phyloP scores from a whole-genome alignment of 2,888 invertebrate genomes.

The Hyposoter didymator region DNA sequence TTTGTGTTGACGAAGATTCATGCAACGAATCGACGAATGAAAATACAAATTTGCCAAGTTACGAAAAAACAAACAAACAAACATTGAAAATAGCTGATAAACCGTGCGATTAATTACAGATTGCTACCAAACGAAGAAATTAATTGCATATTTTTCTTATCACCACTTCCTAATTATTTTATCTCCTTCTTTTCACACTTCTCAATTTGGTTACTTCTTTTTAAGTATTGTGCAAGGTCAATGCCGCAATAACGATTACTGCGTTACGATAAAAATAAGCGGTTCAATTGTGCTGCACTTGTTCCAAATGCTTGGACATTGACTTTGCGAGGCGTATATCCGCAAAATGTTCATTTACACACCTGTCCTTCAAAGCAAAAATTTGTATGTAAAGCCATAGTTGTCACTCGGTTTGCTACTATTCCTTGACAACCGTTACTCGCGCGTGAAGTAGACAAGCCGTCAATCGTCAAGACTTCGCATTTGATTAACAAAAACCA shows the following conservation, averaged over 20 bases:
- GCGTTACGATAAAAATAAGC: not conserved
- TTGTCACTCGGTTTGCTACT: not conserved
- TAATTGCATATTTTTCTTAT: not conserved
- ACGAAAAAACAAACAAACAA: not conserved
- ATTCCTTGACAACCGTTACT: not conserved
- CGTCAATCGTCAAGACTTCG: slow-evolving; percentile 8
- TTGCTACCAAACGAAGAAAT: not conserved
- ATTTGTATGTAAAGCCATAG: slow-evolving; percentile 25
- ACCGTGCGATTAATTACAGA: not conserved
- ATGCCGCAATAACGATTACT: not conserved
- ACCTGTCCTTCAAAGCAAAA: not conserved
- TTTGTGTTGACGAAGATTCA: not conserved
- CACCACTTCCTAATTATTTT: not conserved
- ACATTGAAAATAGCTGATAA: not conserved
- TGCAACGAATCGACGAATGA: not conserved
- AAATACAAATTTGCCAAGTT: not conserved
- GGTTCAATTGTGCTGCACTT: not conserved
- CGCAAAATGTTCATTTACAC: not conserved
- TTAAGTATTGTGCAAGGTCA: not conserved
- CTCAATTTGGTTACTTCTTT: not conserved
- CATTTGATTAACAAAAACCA: not conserved
- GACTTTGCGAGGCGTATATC: not conserved
- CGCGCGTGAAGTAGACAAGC: slow-evolving; percentile 28
- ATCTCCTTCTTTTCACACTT: not conserved
- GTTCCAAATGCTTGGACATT: not conserved